phyloP scores from a whole-genome alignment of 2,797 vertebrate genomes.

The Spinus pinus region DNA sequence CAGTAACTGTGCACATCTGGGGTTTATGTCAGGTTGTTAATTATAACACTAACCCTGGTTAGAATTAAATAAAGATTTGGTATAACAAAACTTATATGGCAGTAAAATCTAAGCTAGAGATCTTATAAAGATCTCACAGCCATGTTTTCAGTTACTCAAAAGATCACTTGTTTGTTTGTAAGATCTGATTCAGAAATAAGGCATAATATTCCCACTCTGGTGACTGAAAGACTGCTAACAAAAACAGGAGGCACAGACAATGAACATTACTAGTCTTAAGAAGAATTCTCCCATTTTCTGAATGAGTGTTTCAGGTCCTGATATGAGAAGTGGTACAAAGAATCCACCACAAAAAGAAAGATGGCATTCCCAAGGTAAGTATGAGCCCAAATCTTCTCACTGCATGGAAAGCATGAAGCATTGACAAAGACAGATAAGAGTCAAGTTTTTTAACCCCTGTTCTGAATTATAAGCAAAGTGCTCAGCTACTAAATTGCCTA shows the following conservation, averaged over 20 bases:
- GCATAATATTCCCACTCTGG: background rate
- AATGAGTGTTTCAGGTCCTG: background rate
- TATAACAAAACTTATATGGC: background rate
- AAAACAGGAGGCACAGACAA: accelerated
- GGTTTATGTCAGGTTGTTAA: background rate
- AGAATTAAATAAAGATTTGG: background rate
- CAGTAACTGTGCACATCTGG: background rate
- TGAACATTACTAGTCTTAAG: background rate
- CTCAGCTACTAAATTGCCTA: background rate
- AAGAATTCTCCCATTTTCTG: background rate
- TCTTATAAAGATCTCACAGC: background rate
- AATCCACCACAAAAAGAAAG: background rate
- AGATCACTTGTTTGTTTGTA: background rate
- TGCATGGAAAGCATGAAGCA: background rate
- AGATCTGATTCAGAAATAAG: background rate
- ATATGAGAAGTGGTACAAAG: background rate
- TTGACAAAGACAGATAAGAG: background rate
- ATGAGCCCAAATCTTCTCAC: background rate
- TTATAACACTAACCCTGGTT: background rate
- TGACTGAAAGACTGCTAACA: background rate
- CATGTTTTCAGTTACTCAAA: background rate
- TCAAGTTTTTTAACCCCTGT: background rate
- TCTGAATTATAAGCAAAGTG: background rate
- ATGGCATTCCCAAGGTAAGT: background rate
- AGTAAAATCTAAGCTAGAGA: background rate